phyloP scores from a whole-genome alignment of 2,888 invertebrate genomes.

The Dysmachus trigonus region DNA sequence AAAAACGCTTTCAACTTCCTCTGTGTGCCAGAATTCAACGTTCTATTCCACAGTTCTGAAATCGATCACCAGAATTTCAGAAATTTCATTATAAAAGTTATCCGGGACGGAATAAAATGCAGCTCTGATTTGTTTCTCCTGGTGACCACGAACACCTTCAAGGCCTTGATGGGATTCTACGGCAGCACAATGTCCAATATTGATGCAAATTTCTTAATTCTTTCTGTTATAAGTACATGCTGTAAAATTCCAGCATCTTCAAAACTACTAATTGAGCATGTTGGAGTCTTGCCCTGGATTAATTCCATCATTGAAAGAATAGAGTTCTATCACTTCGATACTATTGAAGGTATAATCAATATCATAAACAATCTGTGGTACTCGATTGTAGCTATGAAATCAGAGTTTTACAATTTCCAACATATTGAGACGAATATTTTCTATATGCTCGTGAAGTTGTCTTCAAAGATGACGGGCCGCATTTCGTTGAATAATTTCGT shows the following conservation, averaged over 20 bases:
- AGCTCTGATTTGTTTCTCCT: constrained; percentile 78
- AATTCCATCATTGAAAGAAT: constrained; percentile 59
- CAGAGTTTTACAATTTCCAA: constrained; percentile 56
- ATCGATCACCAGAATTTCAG: constrained; percentile 74
- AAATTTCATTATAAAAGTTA: constrained; percentile 79
- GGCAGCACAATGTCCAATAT: constrained; percentile 71
- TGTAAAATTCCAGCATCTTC: constrained; percentile 73
- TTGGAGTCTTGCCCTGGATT: constrained; percentile 79
- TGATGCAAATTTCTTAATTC: constrained; percentile 71
- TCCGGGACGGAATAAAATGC: constrained; percentile 79
- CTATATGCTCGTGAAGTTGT: constrained; percentile 56
- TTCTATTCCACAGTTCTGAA: constrained; percentile 82
- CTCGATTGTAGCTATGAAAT: constrained; percentile 56
- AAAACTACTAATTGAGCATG: constrained; percentile 72
- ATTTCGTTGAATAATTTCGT: constrained; percentile 56
- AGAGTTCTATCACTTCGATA: constrained; percentile 63
- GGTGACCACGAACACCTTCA: constrained; percentile 78
- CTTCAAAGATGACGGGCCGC: constrained; percentile 59
- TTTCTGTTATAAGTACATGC: constrained; percentile 72
- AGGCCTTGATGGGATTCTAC: constrained; percentile 79
- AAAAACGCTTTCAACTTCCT: constrained; percentile 80
- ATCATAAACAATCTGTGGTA: constrained; percentile 62
- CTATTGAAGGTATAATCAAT: constrained; percentile 61
- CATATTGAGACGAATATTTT: constrained; percentile 57
- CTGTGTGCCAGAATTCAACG: constrained; percentile 87